Evolutionary conservation across 2,888 invertebrate species (phyloP).

Genomic region (Cistogaster globosa): DNA sequence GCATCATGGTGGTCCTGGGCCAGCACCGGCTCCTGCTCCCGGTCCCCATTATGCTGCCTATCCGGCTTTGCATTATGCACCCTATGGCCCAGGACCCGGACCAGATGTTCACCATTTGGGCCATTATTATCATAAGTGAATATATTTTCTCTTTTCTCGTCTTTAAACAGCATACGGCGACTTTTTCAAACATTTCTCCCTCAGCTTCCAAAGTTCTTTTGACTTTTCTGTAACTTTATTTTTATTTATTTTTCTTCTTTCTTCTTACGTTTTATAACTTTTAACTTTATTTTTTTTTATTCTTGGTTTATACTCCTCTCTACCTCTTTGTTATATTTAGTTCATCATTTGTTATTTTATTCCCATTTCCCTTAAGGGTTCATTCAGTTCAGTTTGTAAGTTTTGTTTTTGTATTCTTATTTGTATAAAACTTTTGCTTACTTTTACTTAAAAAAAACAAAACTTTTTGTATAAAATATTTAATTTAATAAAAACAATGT

Average conservation of each 20-base stretch:
- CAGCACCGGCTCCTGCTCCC: slow-evolving; percentile 72
- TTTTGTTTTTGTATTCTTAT: slow-evolving; percentile 42
- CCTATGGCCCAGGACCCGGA: slow-evolving; percentile 74
- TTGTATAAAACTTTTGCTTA: slow-evolving; percentile 16
- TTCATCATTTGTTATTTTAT: neutral
- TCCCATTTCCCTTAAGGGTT: slow-evolving; percentile 33
- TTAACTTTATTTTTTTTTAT: slow-evolving; percentile 13
- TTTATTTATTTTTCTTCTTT: slow-evolving; percentile 8
- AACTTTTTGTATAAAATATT: slow-evolving; percentile 52
- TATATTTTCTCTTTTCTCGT: slow-evolving; percentile 60
- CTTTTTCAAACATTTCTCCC: slow-evolving; percentile 46
- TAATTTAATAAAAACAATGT: slow-evolving; percentile 72
- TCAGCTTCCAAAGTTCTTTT: neutral
- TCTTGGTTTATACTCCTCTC: slow-evolving; percentile 26
- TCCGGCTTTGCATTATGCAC: slow-evolving; percentile 78
- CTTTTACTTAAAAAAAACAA: slow-evolving; percentile 44
- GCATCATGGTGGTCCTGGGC: slow-evolving; percentile 42
- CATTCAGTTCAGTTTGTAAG: slow-evolving; percentile 70
- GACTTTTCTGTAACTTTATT: slow-evolving; percentile 1
- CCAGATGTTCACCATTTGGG: slow-evolving; percentile 41
- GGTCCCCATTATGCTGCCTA: slow-evolving; percentile 77
- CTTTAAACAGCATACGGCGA: slow-evolving; percentile 70
- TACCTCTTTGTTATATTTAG: slow-evolving; percentile 71
- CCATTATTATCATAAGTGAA: slow-evolving; percentile 61
- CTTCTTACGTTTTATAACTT: neutral